Evolutionary conservation across 53 echinoderm and acorn worm genomes (phyloP), one percentile per base, ranked within the genome.

Genomic region (Paelopatides confundens): DNA sequence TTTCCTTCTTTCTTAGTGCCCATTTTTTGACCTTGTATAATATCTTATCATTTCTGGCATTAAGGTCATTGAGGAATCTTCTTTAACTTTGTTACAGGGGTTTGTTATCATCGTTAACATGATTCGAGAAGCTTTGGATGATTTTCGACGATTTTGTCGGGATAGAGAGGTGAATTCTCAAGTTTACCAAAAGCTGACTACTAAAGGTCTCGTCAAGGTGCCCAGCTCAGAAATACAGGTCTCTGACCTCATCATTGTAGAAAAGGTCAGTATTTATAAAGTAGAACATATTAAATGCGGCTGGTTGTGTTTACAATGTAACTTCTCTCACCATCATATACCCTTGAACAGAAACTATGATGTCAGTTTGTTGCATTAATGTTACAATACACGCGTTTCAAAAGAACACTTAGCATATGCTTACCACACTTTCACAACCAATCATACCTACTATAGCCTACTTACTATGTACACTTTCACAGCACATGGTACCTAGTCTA

Each of bases 31-130:
- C n/a, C n/a, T n/a, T n/a, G n/a, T n/a, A n/a, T n/a, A n/a, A n/a
- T n/a, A n/a, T n/a, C n/a, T n/a, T n/a, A n/a, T n/a, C n/a, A n/a
- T n/a, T n/a, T n/a, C n/a, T n/a, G n/a, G n/a, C n/a, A n/a, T n/a
- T n/a, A n/a, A n/a, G n/a, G n/a, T n/a, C n/a, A n/a, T n/a, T 48
- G 48, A 27, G 65, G 30, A 9, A 21, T 4, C 18, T 12, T 83
- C 63, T 64, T n/a, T 17, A 33, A 9, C 34, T 86, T 7, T 82
- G 30, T 34, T 53, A 2, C 82, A 96, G 96, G 93, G 81, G 13
- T 97, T 97, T 86, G 93, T 98, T 34, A 98, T 98, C 46, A 95
- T 95, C 91, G 95, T 97, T 38, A 97, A 95, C 26, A 94, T 97
- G 93, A 86, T 88, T 62, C 90, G 98, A 43, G 98, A 97, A 64